Evolutionary conservation across 2,888 invertebrate genomes (phyloP), one percentile per base, ranked within the genome.

Genomic region (Netelia fuscicornis): DNA sequence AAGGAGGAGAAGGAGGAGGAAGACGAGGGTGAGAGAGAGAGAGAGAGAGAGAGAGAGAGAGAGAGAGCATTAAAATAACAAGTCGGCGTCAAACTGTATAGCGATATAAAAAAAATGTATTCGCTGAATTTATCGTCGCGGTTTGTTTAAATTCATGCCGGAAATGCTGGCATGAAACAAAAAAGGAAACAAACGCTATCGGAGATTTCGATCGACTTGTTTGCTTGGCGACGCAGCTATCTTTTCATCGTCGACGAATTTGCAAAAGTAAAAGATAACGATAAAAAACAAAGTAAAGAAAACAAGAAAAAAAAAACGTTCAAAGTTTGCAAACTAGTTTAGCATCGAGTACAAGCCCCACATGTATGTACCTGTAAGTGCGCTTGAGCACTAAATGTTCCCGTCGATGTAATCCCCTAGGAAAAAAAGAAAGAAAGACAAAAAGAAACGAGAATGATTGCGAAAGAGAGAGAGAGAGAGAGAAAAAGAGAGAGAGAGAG

Each of bases 321-420:
- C 9, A 25, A 72, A 77, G 54, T 81, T 81, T 68, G 60, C 72
- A 80, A 81, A 81, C 30, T 77, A 81, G 20, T 62, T 72, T 62
- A 77, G 76, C 62, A 81, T 76, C 67, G 72, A 81, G 75, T 76
- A 72, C 75, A 80, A 84, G 79, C 71, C 71, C 65, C 71, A 75
- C 70, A 83, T 75, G 30, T 75, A 79, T 84, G 87, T 87, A 87
- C 87, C 87, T 87, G 87, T 74, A 70, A 84, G 86, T 86, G 86
- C 84, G 80, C 78, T 81, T 72, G 82, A 82, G 84, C 86, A 82
- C 86, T 85, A 44, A 78, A 74, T 70, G 62, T 81, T 78, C 60
- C 78, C 81, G 71, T 78, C 82, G 81, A 70, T 86, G 67, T 76
- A 79, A 75, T 75, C 70, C 68, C 62, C 37, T 17, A 77, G 13